phyloP scores from a whole-genome alignment of 2,888 invertebrate genomes.

The Eumerus sabulonum region DNA sequence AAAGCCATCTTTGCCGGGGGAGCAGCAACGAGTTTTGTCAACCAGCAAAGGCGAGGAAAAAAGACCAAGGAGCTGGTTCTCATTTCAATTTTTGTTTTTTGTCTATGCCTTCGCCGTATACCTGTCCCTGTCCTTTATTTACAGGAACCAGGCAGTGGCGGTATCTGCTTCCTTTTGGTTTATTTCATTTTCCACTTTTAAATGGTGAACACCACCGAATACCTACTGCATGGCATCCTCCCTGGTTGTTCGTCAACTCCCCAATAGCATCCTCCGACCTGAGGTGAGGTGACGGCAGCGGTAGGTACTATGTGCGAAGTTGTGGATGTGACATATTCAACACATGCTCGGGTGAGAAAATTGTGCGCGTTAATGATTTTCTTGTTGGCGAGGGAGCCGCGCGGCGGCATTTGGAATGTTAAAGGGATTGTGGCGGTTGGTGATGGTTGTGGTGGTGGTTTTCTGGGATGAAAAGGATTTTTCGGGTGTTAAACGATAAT shows the following conservation, averaged over 20 bases:
- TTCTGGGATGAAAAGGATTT: slow-evolving; percentile 66
- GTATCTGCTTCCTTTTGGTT: too few species aligned
- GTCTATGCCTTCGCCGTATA: slow-evolving; percentile 13
- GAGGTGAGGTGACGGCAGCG: slow-evolving; percentile 6
- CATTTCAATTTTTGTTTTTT: slow-evolving; percentile 10
- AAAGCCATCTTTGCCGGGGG: slow-evolving; percentile 34
- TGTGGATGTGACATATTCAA: slow-evolving; percentile 69
- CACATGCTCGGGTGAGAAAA: slow-evolving; percentile 69
- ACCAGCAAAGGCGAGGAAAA: slow-evolving; percentile 28
- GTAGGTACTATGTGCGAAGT: slow-evolving; percentile 68
- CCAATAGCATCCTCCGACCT: too few species aligned
- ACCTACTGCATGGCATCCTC: slow-evolving; percentile 40
- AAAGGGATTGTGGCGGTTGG: slow-evolving; percentile 51
- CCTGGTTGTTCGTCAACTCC: slow-evolving; percentile 24
- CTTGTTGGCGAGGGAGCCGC: slow-evolving; percentile 62
- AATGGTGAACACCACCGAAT: slow-evolving; percentile 45
- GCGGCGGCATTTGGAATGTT: slow-evolving; percentile 46
- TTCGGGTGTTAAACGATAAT: slow-evolving; percentile 68
- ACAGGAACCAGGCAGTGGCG: slow-evolving; percentile 12
- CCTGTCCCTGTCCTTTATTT: slow-evolving; percentile 56
- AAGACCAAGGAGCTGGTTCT: slow-evolving; percentile 35
- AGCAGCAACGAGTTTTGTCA: slow-evolving; percentile 68
- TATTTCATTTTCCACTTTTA: slow-evolving; percentile 30
- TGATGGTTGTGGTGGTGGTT: slow-evolving; percentile 23
- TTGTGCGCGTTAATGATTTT: slow-evolving; percentile 69